These are phyloP conservation scores for Conus ventricosus DNA, from an alignment of 1,140 invertebrate genomes.

Conservation along the genomic window DNA sequence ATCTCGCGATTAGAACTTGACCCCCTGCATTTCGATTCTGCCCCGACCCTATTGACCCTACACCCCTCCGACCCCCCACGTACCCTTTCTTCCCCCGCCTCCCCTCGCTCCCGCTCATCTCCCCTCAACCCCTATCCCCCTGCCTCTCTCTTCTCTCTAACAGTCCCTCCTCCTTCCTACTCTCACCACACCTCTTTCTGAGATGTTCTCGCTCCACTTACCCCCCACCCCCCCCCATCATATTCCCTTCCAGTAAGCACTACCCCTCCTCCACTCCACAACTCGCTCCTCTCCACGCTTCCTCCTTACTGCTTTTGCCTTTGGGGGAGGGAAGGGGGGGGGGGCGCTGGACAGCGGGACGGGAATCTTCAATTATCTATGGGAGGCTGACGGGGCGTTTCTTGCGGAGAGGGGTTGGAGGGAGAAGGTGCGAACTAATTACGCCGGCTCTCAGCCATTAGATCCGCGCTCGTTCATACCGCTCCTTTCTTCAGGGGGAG, in stretches of 20 bases:
- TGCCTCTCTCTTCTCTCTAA: too few species aligned
- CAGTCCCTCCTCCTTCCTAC: too few species aligned
- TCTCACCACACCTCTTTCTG: too few species aligned
- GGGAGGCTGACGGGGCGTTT: background rate
- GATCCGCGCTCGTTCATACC: constrained; percentile 16
- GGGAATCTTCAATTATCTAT: constrained; percentile 13
- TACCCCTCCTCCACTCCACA: too few species aligned
- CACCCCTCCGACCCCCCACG: background rate
- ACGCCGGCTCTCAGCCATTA: constrained; percentile 14
- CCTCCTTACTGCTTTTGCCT: background rate
- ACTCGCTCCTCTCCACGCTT: too few species aligned
- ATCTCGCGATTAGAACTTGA: background rate
- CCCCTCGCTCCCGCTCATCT: too few species aligned
- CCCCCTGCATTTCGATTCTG: background rate
- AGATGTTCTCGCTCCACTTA: background rate
- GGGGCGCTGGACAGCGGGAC: too few species aligned
- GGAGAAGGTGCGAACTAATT: constrained; percentile 13
- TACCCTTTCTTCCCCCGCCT: background rate
- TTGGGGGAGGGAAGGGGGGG: too few species aligned
- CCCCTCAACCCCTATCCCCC: too few species aligned
- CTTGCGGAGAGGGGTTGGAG: background rate
- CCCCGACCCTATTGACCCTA: background rate
- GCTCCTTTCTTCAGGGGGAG: background rate
- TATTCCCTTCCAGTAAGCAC: too few species aligned
- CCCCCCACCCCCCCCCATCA: background rate